Percentiles rank a stretch among this genome's conserved stretches.
phyloP scores from a whole-genome alignment of 2,888 invertebrate genomes.

The Opisthograptis luteolata region DNA sequence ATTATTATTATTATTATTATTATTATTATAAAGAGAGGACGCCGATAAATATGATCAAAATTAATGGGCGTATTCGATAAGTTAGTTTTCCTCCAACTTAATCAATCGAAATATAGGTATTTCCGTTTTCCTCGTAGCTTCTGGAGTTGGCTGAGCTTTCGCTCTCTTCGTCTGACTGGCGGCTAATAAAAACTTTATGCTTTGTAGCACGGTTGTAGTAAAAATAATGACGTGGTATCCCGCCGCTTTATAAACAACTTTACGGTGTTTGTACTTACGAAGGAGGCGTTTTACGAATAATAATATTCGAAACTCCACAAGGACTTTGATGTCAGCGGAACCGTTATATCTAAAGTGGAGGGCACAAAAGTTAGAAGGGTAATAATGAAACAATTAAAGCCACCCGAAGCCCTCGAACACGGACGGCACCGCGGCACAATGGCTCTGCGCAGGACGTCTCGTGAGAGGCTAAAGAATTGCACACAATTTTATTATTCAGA shows the following conservation, averaged over 20 bases:
- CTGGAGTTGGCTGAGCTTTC: constrained; percentile 27
- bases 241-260: constrained; percentile 29
- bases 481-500: constrained; percentile 64
- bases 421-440: constrained; percentile 57
- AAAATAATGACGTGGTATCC: constrained; percentile 26
- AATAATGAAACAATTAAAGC: constrained; percentile 61
- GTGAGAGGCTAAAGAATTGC: constrained; percentile 55
- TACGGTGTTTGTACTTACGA: constrained; percentile 24
- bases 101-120: constrained; percentile 46
- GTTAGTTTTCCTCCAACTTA: constrained; percentile 49
- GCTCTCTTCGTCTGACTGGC: constrained; percentile 26
- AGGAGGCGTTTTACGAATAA: constrained; percentile 20
- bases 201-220: constrained; percentile 29
- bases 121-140: constrained; percentile 39
- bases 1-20: too few relatives aligned
- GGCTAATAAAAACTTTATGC: constrained; percentile 36
- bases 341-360: constrained; percentile 43
- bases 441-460: constrained; percentile 50
- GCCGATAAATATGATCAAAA: constrained; percentile 65
- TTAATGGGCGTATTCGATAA: constrained; percentile 60
- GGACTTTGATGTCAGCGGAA: constrained; percentile 48
- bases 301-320: constrained; percentile 32
- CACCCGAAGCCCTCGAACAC: constrained; percentile 57
- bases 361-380: constrained; percentile 50
- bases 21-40: too few relatives aligned